Base-by-base conservation (phyloP, 2,888 invertebrate species). In the Acrobasis suavella region DNA sequence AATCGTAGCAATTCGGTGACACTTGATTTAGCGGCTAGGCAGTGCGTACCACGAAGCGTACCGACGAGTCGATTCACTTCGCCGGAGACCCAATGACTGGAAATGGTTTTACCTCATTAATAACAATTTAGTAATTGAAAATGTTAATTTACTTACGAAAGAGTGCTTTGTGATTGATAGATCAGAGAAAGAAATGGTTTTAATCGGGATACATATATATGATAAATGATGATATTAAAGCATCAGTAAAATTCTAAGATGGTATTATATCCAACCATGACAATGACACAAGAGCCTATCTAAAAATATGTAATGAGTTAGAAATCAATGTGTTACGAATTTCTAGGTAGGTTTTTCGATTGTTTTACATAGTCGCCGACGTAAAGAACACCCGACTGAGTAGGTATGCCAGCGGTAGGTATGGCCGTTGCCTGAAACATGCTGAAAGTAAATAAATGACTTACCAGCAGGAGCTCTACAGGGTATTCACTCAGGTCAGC, bases 401-500 rank as follows among this genome's bases (percentile, higher is more conserved):
- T 32, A 32, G 32, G 32, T 32, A 32, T 32, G 8, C 32, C 32
- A 32, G 7, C 32, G n/a, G n/a, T n/a, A n/a, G n/a, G n/a, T 32
- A 32, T 32, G 32, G 32, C 7, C 32, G 32, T 32, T 32, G 32
- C 32, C 7, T 32, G 32, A 32, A 55, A 16, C 16, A 16, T 49
- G 17, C 37, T 10, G 10, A 55, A 54, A 61, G 55, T 50, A 49
- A 56, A 42, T 62, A 58, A 39, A 39, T 50, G 37, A 12, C 39
- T 50, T 50, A 16, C 39, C 66, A 68, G 67, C 70, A 65, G 68
- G 70, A 66, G 66, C 64, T 68, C 64, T 64, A 54, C 62, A 73
- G 83, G 71, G 65, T 81, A 69, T 71, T 76, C 83, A 82, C 76
- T 82, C 66, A 59, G 65, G 68, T n/a, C n/a, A n/a, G n/a, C n/a